Evolutionary conservation across 2,113 vertebrate species (phyloP), one percentile per base, ranked within the genome.

Genomic region (Upupa epops): DNA sequence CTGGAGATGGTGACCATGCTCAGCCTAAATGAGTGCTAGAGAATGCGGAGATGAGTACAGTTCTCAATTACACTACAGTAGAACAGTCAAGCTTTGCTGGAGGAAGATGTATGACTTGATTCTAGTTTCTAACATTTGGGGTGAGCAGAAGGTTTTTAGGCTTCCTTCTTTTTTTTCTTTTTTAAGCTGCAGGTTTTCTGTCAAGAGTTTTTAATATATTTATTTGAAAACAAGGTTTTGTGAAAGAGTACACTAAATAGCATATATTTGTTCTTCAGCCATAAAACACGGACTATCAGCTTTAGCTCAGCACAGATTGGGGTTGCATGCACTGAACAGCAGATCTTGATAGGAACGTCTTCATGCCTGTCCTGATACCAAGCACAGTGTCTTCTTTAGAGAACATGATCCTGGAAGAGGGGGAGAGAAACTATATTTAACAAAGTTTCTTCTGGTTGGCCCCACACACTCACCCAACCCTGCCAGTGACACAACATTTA

Each of bases 151-250:
- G 29, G 11, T 8, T 88, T 29, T 48, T 28, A 46, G 16, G 20
- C 20, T 66, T 89, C 7, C 2, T 36, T 29, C 18, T 52, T 58
- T 69, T 61, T 89, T 54, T 58, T 69, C 59, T 89, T 54, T 90
- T 56, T 86, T 78, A 52, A 91, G 22, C 40, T 15, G 40, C 11
- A 86, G 49, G 15, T 85, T 87, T 58, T 76, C 84, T 89, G 72
- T 85, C 79, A 88, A 88, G 90, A 96, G 78, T 94, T 96, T 97
- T 97, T 97, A 97, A 97, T 97, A 96, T 96, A 96, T 98, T 98
- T 98, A 98, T 98, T 98, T 97, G 96, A 97, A 98, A 98, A 97
- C 93, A 89, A 94, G 52, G 90, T 96, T 96, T 90, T 96, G 96
- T 97, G 97, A 97, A 97, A 97, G 97, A 96, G 91, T 95, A 96